Evolutionary conservation across 2,797 vertebrate genomes (phyloP).

Genomic region (Tolypeutes matacus): DNA sequence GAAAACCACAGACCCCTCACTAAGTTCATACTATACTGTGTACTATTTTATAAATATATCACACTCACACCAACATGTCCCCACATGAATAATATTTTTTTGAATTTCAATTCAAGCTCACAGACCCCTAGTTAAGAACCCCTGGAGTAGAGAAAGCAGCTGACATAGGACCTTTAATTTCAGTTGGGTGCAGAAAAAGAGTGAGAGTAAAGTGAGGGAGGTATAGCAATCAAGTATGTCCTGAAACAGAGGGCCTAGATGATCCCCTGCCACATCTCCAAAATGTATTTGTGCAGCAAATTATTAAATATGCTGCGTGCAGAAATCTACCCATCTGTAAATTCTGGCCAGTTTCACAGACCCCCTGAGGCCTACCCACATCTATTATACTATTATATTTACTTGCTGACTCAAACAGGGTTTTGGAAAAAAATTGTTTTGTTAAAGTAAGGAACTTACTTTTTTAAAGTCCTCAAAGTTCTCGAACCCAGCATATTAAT

Average conservation of each 20-base stretch:
- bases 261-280: neutral
- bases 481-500: neutral
- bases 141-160: neutral
- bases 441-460: neutral
- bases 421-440: neutral
- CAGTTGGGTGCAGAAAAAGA: neutral
- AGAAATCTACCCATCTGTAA: neutral
- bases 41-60: no score
- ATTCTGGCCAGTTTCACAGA: neutral
- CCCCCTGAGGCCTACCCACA: fast-evolving
- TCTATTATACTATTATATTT: neutral
- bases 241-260: neutral
- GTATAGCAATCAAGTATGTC: no score
- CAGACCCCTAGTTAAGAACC: no score
- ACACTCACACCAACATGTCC: no score
- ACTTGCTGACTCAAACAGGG: neutral
- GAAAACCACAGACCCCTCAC: no score
- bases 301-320: neutral
- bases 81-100: no score
- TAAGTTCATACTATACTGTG: no score
- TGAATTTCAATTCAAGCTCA: no score
- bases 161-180: neutral
- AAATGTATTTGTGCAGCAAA: neutral
- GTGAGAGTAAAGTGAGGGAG: neutral
- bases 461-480: neutral